These are phyloP conservation scores for Pterophyllum scalare DNA, from an alignment of 2,113 vertebrate genomes.

Conservation along the genomic window DNA sequence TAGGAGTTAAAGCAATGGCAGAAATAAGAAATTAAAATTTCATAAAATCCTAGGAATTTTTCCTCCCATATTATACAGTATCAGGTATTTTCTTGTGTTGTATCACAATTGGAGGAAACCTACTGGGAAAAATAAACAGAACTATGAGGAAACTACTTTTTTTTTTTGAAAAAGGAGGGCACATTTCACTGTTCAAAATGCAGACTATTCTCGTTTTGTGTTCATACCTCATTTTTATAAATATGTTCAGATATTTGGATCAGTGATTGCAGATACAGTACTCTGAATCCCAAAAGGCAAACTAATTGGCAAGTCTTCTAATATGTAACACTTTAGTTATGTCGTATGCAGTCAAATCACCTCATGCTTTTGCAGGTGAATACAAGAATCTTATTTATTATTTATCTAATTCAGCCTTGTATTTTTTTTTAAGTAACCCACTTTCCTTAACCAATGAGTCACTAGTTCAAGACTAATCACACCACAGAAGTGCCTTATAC, in stretches of 20 bases:
- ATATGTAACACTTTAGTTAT: neutral
- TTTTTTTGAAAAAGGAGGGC: neutral
- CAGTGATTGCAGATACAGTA: neutral
- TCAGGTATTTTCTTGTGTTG: conserved; percentile 20
- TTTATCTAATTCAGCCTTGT: neutral
- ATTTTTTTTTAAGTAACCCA: neutral
- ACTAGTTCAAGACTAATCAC: neutral
- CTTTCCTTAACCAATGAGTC: neutral
- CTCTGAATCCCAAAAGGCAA: neutral
- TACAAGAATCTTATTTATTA: neutral
- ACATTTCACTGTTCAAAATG: neutral
- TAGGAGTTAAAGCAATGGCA: neutral
- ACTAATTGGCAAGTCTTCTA: neutral
- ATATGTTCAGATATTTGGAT: neutral
- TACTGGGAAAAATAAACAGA: neutral
- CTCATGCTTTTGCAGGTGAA: neutral
- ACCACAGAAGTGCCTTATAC: neutral
- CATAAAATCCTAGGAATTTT: conserved; percentile 8
- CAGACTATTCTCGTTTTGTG: neutral
- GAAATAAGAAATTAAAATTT: conserved; percentile 14
- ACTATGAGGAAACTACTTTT: neutral
- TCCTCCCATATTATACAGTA: neutral
- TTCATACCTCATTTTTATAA: neutral
- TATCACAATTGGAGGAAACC: conserved; percentile 32
- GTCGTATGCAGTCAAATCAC: neutral